phyloP scores from a whole-genome alignment of 1,140 invertebrate species.

The Archegozetes longisetosus region DNA sequence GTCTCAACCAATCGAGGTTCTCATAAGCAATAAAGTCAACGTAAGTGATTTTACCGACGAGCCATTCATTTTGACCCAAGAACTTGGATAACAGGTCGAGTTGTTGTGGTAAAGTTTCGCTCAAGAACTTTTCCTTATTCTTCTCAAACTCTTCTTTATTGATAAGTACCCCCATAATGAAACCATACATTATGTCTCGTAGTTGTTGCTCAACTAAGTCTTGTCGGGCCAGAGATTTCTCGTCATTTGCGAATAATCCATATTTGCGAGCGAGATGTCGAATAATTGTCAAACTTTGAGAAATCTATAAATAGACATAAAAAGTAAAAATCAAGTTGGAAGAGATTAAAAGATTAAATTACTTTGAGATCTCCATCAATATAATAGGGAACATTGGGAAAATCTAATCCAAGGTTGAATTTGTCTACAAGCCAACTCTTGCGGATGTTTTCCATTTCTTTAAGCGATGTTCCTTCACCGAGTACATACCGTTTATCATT shows the following conservation, averaged over 20 bases:
- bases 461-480: too few relatives aligned
- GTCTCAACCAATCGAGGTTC: conserved; percentile 30
- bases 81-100: conserved; percentile 31
- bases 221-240: conserved; percentile 29
- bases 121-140: too few relatives aligned
- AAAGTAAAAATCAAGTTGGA: too few relatives aligned
- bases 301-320: too few relatives aligned
- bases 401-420: conserved; percentile 24
- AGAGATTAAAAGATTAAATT: conserved; percentile 26
- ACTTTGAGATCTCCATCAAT: conserved; percentile 22
- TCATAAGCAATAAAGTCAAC: conserved; percentile 38
- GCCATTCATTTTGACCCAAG: conserved; percentile 30
- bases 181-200: conserved; percentile 31
- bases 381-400: conserved; percentile 27
- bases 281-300: conserved; percentile 35
- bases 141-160: conserved; percentile 26
- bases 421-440: conserved; percentile 25
- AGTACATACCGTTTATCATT: conserved; percentile 42
- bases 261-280: conserved; percentile 31
- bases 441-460: too few relatives aligned
- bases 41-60: conserved; percentile 33
- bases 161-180: too few relatives aligned
- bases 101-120: too few relatives aligned
- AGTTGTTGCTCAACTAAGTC: conserved; percentile 33
- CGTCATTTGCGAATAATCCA: conserved; percentile 26